A percentile compares a stretch with the other conserved stretches of the same genome.
Evolutionary conservation across 2,888 invertebrate genomes (phyloP).

Genomic region (Petrolisthes manimaculis): DNA sequence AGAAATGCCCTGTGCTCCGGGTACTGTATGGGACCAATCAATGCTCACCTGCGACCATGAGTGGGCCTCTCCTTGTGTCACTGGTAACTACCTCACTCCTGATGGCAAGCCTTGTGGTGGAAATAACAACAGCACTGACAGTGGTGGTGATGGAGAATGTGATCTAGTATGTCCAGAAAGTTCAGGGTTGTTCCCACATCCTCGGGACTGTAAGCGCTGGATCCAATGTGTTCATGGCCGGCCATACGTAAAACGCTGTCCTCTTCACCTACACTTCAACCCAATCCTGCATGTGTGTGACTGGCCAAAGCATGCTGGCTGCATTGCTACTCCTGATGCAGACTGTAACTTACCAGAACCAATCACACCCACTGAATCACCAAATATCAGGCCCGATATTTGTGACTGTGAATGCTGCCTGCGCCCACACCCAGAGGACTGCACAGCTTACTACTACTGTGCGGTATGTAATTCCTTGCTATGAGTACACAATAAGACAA

Average conservation of each 20-base stretch:
- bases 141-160: constrained; percentile 25
- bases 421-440: constrained; percentile 60
- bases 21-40: constrained; percentile 42
- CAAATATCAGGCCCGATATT: constrained; percentile 46
- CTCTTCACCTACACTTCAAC: constrained; percentile 63
- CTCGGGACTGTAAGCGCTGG: constrained; percentile 61
- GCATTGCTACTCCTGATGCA: constrained; percentile 37
- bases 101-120: constrained; percentile 41
- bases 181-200: constrained; percentile 60
- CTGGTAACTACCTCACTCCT: constrained; percentile 34
- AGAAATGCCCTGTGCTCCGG: constrained; percentile 35
- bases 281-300: constrained; percentile 62
- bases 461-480: constrained; percentile 37
- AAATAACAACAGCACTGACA: not conserved
- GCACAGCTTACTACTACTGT: constrained; percentile 61
- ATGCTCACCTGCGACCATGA: constrained; percentile 27
- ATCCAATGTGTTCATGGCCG: constrained; percentile 39
- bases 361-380: constrained; percentile 20
- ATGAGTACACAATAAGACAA: not conserved
- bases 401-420: constrained; percentile 65
- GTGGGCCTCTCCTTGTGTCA: constrained; percentile 30
- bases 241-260: constrained; percentile 59
- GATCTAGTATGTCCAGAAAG: constrained; percentile 36
- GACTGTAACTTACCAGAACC: constrained; percentile 43
- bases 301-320: constrained; percentile 63